These are phyloP conservation scores for Probaryconus sp. DNA, from an alignment of 1,140 invertebrate genomes.

Conservation along the genomic window DNA sequence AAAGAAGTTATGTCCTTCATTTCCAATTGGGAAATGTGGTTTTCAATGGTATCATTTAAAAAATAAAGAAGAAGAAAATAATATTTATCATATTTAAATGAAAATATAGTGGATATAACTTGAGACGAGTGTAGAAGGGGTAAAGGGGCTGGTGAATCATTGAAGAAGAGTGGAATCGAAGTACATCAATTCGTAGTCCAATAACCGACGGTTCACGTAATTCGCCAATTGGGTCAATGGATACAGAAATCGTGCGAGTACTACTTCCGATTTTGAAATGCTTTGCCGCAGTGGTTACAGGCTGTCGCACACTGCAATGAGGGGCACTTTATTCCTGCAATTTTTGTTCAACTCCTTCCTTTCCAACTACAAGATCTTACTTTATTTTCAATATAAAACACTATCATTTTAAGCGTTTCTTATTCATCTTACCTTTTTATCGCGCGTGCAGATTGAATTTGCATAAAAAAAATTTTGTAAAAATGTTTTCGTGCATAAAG, in stretches of 20 bases:
- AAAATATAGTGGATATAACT: constrained; percentile 13
- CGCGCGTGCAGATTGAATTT: too few relatives aligned
- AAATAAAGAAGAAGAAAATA: too few relatives aligned
- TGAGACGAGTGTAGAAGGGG: constrained; percentile 6
- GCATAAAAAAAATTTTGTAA: too few relatives aligned
- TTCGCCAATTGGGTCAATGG: constrained; percentile 58
- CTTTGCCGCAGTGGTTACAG: constrained; percentile 41
- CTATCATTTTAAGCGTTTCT: too few relatives aligned
- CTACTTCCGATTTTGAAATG: constrained; percentile 50
- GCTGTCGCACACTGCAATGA: constrained; percentile 37
- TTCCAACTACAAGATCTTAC: constrained; percentile 4
- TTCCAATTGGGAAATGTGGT: neutral
- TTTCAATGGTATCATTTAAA: constrained; percentile 4
- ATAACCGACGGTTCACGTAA: constrained; percentile 50
- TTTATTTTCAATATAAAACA: too few relatives aligned
- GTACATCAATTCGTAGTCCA: constrained; percentile 34
- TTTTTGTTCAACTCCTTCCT: constrained; percentile 4
- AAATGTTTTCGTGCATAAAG: too few relatives aligned
- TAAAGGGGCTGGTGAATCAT: constrained; percentile 16
- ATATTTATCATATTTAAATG: too few relatives aligned
- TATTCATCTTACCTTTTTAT: too few relatives aligned
- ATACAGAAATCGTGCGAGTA: constrained; percentile 51
- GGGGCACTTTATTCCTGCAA: constrained; percentile 20
- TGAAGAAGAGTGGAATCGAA: neutral
- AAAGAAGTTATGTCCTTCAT: too few relatives aligned